phyloP scores from a whole-genome alignment of 2,797 vertebrate genomes.

The Nothura maculosa region DNA sequence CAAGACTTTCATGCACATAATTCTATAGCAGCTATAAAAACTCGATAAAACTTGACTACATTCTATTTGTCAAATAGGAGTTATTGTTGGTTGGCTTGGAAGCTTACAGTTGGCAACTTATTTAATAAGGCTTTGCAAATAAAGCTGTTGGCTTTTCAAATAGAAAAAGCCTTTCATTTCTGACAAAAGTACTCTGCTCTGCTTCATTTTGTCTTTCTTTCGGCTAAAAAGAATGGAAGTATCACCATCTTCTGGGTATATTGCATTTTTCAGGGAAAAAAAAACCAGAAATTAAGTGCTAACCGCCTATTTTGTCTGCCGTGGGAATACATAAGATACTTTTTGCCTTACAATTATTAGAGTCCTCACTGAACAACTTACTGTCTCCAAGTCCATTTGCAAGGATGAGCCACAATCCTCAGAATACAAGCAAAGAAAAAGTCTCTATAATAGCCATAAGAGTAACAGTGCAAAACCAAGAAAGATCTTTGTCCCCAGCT shows the following conservation, averaged over 20 bases:
- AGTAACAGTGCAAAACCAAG: not conserved
- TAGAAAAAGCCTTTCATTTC: not conserved
- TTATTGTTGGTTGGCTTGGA: not conserved
- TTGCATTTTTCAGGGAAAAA: not conserved
- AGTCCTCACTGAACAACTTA: not conserved
- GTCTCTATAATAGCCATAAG: not conserved
- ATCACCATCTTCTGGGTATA: not conserved
- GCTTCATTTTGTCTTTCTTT: not conserved
- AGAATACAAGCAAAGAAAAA: rapidly evolving
- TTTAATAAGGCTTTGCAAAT: not conserved
- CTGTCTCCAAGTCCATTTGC: not conserved
- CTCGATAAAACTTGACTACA: not conserved
- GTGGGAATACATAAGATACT: not conserved
- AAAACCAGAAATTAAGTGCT: not conserved
- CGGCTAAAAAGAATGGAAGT: not conserved
- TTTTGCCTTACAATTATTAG: not conserved
- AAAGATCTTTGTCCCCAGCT: not conserved
- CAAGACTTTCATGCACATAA: not conserved
- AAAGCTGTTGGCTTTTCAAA: not conserved
- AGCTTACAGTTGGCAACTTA: not conserved
- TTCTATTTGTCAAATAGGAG: not conserved
- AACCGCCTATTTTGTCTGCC: not conserved
- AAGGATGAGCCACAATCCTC: not conserved
- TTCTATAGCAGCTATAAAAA: not conserved
- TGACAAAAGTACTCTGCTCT: not conserved